Base-by-base conservation (phyloP, 2,113 vertebrate species). In the Dolichallabes microphthalmus region DNA sequence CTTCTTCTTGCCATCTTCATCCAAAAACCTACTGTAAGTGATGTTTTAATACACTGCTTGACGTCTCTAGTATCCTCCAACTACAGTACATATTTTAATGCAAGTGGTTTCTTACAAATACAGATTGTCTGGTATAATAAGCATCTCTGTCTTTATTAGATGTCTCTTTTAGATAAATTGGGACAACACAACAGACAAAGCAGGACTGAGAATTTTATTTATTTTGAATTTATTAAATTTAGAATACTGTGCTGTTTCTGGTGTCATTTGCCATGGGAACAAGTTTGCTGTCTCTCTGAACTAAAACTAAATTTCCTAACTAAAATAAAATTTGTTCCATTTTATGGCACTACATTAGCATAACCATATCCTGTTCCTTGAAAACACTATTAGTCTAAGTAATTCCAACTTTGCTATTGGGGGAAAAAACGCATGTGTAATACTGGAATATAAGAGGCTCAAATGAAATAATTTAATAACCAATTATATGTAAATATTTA, bases 81-180 rank as follows among this genome's bases (percentile, higher is more conserved):
- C 13, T 9, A 57, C 32, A 35, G 32, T 35, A 35, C 19, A 55
- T 57, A 77, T 57, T 77, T 57, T 77, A 77, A 57, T 32, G 53
- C 15, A 77, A 77, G 53, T 77, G 75, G 27, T 77, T 77, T 77
- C 27, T 77, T 57, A 55, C 55, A 22, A 4, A 30, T 13, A 19
- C 50, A 55, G 3, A 32, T 17, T 77, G 52, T 76, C 73, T 30
- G 74, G 32, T n/a, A 55, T 30, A 30, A 55, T 76, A 76, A 57
- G 8, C 53, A 77, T 77, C 27, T 57, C 53, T 77, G 30, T 77
- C 52, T 32, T 57, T 77, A 77, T 77, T 77, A 77, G 53, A 17
- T 57, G 27, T 58, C 75, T 32, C 53, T 77, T 77, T 57, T 30
- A 3, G 75, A 20, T 32, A 57, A 77, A 58, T 77, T 77, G 53